These are phyloP conservation scores for Lagopus muta DNA, from an alignment of 2,113 vertebrate species.

Conservation along the genomic window DNA sequence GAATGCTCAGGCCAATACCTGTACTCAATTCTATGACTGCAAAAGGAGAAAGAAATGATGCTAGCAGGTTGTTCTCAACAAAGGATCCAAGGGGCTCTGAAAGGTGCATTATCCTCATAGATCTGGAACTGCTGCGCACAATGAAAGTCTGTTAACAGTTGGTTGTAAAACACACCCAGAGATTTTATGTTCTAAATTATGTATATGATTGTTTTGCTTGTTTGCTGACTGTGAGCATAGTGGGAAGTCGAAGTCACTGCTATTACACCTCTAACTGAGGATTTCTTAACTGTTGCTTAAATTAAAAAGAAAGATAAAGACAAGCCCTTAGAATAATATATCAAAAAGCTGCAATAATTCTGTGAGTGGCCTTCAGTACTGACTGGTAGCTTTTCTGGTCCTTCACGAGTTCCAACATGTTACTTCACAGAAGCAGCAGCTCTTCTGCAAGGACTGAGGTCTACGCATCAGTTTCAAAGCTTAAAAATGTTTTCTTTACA, in stretches of 20 bases:
- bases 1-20: neutral
- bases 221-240: neutral
- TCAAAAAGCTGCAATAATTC: neutral
- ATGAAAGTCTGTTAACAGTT: conserved; percentile 19
- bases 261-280: neutral
- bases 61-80: neutral
- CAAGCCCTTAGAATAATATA: neutral
- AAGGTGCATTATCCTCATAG: neutral
- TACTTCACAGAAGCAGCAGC: neutral
- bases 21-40: neutral
- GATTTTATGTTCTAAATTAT: conserved; percentile 29
- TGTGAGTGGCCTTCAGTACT: neutral
- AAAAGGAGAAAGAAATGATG: neutral
- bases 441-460: neutral
- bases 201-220: neutral
- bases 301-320: neutral
- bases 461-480: neutral
- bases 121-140: neutral
- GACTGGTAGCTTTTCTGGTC: neutral
- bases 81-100: neutral
- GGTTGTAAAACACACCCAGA: neutral
- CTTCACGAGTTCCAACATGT: neutral
- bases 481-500: conserved; percentile 34
- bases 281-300: neutral
- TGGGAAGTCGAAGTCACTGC: neutral